phyloP scores from a whole-genome alignment of 2,797 vertebrate species.

The Setipinna tenuifilis region DNA sequence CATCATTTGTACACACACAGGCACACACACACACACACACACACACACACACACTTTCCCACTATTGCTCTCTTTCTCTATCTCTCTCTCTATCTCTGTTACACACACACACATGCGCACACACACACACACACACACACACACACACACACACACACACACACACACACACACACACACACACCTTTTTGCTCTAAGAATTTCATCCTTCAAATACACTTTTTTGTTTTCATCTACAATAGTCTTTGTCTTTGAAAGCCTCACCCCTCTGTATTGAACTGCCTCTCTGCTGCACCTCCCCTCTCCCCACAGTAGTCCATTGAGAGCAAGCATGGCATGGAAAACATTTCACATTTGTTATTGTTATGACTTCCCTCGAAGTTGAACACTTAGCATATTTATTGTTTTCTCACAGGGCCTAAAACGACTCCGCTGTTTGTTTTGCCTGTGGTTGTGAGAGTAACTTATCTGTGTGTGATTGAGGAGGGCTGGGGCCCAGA shows the following conservation, averaged over 20 bases:
- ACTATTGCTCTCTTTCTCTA: not conserved
- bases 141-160: conserved; percentile 32
- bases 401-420: conserved; percentile 21
- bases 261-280: not conserved
- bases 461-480: conserved; percentile 24
- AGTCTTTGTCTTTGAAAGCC: not conserved
- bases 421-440: conserved; percentile 1
- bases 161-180: conserved; percentile 14
- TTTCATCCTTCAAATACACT: not conserved
- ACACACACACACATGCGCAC: conserved; percentile 20
- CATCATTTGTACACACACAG: not conserved
- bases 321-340: not conserved
- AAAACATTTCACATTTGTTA: conserved; percentile 2
- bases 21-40: conserved; percentile 30
- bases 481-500: not conserved
- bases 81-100: not conserved
- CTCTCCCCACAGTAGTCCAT: not conserved
- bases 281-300: not conserved
- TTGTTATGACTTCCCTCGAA: conserved; percentile 22
- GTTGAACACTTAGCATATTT: conserved; percentile 20
- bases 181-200: not conserved
- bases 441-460: not conserved
- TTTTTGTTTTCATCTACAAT: not conserved
- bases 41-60: conserved; percentile 25
- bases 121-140: conserved; percentile 28